Base-by-base conservation (phyloP, 2,797 vertebrate species). In the Diceros bicornis region DNA sequence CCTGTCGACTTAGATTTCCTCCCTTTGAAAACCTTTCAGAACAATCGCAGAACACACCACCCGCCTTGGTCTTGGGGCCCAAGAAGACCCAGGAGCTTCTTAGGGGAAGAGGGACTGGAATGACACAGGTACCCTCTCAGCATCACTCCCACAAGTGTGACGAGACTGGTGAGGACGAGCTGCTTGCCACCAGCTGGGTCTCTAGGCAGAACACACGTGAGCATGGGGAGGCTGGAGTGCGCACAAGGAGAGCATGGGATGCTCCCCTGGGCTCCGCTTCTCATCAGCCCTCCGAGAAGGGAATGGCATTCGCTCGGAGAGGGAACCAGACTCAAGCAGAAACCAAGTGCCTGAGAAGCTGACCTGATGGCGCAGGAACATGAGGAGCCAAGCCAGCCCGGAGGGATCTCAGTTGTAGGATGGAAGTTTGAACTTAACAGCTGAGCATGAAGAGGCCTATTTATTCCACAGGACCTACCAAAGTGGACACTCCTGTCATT, bases 301-400 rank as follows among this genome's bases (percentile, higher is more conserved):
- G 50, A 4, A 85, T 59, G 83, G 62, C 23, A 16, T 55, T 72
- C 2, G 4, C 75, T 62, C 66, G 23, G 62, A 97, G 75, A 62
- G 62, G 34, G 57, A 50, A 21, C 59, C 20, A 64, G 82, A 82
- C 68, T 95, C 37, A 59, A 29, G 84, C 57, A 74, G 77, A 86
- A 47, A 74, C 74, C 20, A 1, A 37, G 41, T 6, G 32, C 41
- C 59, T 0, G 4, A 50, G 85, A 59, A 78, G n/a, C 5, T 0
- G 29, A 29, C 61, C 25, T 7, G 0, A 47, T 3, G 34, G 68
- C 0, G 0, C 41, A 55, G 89, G 86, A 44, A 41, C 66, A 52
- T 3, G 59, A 97, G 95, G 83, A 91, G 90, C 29, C 1, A 64
- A 72, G 88, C 78, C 25, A 2, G 91, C 0, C 0, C 64, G 23